Conservation (phyloP, 2,888 invertebrate species). For the Hemicrepidius hirtus region DNA sequence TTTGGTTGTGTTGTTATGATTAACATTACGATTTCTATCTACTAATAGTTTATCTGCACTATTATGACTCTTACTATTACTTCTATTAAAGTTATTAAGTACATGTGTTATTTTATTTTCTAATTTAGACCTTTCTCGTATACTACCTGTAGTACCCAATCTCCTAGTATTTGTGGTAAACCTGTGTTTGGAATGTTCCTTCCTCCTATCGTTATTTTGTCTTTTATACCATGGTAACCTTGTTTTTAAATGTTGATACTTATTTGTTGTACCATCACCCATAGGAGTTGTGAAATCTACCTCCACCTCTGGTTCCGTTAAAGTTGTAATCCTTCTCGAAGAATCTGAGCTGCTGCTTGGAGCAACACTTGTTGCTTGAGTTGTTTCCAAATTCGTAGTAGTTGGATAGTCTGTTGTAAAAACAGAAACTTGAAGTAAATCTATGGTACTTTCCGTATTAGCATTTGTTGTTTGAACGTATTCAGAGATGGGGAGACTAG, state of each 20-base stretch:
- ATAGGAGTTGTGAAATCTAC: slow-evolving; percentile 7
- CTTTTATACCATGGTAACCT: slow-evolving; percentile 48
- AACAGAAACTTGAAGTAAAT: background rate
- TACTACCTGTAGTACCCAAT: background rate
- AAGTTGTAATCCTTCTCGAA: background rate
- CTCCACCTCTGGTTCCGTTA: slow-evolving; percentile 1
- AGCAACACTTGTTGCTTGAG: slow-evolving; percentile 16
- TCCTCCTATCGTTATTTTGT: slow-evolving; percentile 25
- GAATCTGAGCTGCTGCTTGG: slow-evolving; percentile 3
- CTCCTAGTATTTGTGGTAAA: slow-evolving; percentile 33
- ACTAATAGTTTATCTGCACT: slow-evolving; percentile 24
- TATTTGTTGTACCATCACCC: slow-evolving; percentile 52
- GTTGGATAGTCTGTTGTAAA: slow-evolving; percentile 14
- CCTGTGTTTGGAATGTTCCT: slow-evolving; percentile 39
- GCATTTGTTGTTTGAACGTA: slow-evolving; percentile 11
- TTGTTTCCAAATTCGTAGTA: slow-evolving; percentile 18
- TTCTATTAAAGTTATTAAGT: slow-evolving; percentile 47
- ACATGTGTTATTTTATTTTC: slow-evolving; percentile 49
- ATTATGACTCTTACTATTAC: slow-evolving; percentile 30
- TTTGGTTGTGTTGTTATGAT: slow-evolving; percentile 48
- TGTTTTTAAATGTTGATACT: slow-evolving; percentile 45
- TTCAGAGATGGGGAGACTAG: background rate
- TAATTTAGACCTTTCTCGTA: slow-evolving; percentile 27
- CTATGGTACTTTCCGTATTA: slow-evolving; percentile 9
- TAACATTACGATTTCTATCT: slow-evolving; percentile 3